Evolutionary conservation across 2,797 vertebrate genomes (phyloP).

Genomic region (Hyperoplus immaculatus): DNA sequence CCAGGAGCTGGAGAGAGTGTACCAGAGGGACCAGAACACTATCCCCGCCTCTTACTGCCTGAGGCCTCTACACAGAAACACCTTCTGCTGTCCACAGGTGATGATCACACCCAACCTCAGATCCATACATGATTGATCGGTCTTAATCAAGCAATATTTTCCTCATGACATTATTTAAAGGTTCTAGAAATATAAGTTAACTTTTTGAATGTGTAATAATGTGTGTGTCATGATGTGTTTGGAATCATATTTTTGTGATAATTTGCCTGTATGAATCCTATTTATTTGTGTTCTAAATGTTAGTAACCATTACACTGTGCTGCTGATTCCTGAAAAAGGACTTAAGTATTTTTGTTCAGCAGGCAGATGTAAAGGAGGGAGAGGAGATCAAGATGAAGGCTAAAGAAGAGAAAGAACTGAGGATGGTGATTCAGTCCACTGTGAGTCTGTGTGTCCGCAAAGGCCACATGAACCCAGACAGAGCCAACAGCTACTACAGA

Average conservation of each 20-base stretch:
- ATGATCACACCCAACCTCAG: background rate
- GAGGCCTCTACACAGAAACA: conserved; percentile 22
- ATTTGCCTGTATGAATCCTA: background rate
- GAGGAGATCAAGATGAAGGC: conserved; percentile 18
- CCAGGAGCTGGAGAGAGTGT: conserved; percentile 75
- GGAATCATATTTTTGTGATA: background rate
- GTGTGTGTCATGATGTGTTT: background rate
- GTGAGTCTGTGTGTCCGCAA: conserved; percentile 75
- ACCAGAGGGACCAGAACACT: conserved; percentile 85
- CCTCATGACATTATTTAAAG: background rate
- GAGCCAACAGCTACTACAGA: conserved; percentile 75
- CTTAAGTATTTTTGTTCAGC: background rate
- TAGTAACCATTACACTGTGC: background rate
- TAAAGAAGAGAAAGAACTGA: conserved; percentile 61
- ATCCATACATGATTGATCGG: background rate
- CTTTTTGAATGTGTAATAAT: background rate
- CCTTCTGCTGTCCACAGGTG: conserved; percentile 39
- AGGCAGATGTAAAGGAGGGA: conserved; percentile 28
- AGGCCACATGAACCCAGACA: conserved; percentile 71
- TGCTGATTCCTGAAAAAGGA: background rate
- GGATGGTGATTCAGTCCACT: conserved; percentile 66
- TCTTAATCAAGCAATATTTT: too few species aligned
- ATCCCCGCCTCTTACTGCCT: conserved; percentile 82
- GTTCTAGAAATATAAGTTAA: background rate
- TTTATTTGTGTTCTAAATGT: background rate